Conservation (phyloP, 1,140 invertebrate species). For the Wasmannia auropunctata region DNA sequence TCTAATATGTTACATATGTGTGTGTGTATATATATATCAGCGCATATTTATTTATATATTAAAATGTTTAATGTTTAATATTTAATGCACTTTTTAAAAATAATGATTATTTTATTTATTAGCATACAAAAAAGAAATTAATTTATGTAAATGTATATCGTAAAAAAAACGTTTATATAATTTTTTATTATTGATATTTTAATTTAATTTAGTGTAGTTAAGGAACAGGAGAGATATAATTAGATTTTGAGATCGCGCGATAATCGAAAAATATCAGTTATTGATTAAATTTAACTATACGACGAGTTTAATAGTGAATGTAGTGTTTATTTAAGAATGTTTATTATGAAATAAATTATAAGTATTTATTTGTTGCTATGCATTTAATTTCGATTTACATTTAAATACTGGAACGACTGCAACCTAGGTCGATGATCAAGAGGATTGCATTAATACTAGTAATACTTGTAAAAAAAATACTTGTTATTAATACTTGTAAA, state of each 20-base stretch:
- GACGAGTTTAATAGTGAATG: background rate
- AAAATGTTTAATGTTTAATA: background rate
- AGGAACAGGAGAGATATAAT: background rate
- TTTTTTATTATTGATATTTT: background rate
- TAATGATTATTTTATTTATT: background rate
- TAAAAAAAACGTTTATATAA: background rate
- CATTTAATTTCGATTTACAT: background rate
- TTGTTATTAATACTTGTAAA: too few species aligned
- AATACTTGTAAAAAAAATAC: background rate
- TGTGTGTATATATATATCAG: background rate
- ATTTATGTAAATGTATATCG: background rate
- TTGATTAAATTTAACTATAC: background rate
- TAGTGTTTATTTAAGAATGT: background rate
- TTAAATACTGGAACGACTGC: background rate
- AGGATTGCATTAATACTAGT: background rate
- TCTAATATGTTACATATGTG: background rate
- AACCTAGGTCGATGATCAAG: background rate
- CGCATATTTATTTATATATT: background rate
- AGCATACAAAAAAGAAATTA: background rate
- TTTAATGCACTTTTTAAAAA: background rate
- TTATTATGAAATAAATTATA: background rate
- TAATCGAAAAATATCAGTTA: background rate
- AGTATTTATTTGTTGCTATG: background rate
- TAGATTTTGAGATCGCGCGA: background rate
- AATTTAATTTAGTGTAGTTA: background rate